These are phyloP conservation scores for Trematomus loennbergii DNA, from an alignment of 2,113 vertebrate genomes.

Conservation along the genomic window DNA sequence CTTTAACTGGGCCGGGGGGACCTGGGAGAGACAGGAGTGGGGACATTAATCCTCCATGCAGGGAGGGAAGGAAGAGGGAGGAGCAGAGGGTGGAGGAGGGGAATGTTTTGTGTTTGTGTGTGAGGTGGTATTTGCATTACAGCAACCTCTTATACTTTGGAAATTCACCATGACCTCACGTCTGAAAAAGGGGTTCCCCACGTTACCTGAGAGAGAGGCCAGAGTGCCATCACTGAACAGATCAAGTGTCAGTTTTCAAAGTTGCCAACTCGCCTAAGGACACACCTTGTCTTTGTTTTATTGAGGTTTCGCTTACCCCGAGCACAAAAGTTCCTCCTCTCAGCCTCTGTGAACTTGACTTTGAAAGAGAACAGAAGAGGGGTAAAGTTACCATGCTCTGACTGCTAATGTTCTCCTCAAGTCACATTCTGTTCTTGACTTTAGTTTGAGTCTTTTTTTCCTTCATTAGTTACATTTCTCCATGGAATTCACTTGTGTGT, in stretches of 20 bases:
- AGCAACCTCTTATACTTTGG: neutral
- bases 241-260: slow-evolving; percentile 66
- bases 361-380: slow-evolving; percentile 57
- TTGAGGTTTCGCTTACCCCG: slow-evolving; percentile 62
- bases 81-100: slow-evolving; percentile 23
- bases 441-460: slow-evolving; percentile 19
- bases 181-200: slow-evolving; percentile 54
- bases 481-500: slow-evolving; percentile 10
- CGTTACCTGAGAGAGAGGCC: slow-evolving; percentile 55
- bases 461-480: slow-evolving; percentile 33
- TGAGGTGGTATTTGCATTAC: slow-evolving; percentile 27
- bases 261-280: slow-evolving; percentile 63
- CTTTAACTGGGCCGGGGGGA: slow-evolving; percentile 71
- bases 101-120: slow-evolving; percentile 5
- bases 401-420: slow-evolving; percentile 65
- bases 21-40: slow-evolving; percentile 53
- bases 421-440: slow-evolving; percentile 51
- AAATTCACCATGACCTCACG: slow-evolving; percentile 44
- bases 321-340: slow-evolving; percentile 44
- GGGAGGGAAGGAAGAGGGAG: slow-evolving; percentile 42
- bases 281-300: slow-evolving; percentile 62
- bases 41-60: slow-evolving; percentile 66
- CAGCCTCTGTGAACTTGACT: slow-evolving; percentile 77
- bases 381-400: slow-evolving; percentile 46
- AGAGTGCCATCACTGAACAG: slow-evolving; percentile 47